Base-by-base conservation (phyloP, 2,888 invertebrate species). In the Furcula furcula region DNA sequence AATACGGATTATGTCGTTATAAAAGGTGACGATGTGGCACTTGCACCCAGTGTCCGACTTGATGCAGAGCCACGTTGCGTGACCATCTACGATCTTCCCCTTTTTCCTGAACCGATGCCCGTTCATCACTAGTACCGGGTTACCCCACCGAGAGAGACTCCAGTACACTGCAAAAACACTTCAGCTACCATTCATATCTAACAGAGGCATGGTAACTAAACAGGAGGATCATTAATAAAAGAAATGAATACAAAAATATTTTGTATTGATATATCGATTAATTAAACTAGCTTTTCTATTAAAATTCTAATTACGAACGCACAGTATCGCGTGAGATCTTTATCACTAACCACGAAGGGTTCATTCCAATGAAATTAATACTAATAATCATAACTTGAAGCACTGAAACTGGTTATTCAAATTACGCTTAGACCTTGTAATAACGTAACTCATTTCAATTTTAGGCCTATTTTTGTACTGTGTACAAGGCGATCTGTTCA, bases 31-130 rank as follows among this genome's bases (percentile, higher is more conserved):
- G 7, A 66, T 76, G 43, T 72, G 72, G 42, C 80, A 75, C 35
- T 49, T 69, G 62, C 84, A 85, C 29, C 84, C 84, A 9, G 57
- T 58, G 55, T 84, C 84, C 0, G 83, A 83, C 55, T 83, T 84
- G 52, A 80, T 85, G 54, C 84, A 84, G n/a, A 74, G 65, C 84
- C 84, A 84, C 0, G 66, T 66, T 20, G 40, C 36, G 9, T 51
- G 46, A 7, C 34, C 36, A 5, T 53, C 55, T 6, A 46, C 53
- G 14, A 52, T 19, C 29, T 51, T 51, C 1, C 66, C 65, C 12
- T 57, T 46, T 20, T 65, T 65, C 10, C 85, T 66, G 47, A 76
- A 84, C 42, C 85, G 65, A 34, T 77, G 59, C 5, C 83, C 84
- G 10, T 46, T 55, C 36, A 81, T 50, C 36, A 83, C 77, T 42